Evolutionary conservation across 2,113 vertebrate species (phyloP).

Genomic region (Clarias gariepinus): DNA sequence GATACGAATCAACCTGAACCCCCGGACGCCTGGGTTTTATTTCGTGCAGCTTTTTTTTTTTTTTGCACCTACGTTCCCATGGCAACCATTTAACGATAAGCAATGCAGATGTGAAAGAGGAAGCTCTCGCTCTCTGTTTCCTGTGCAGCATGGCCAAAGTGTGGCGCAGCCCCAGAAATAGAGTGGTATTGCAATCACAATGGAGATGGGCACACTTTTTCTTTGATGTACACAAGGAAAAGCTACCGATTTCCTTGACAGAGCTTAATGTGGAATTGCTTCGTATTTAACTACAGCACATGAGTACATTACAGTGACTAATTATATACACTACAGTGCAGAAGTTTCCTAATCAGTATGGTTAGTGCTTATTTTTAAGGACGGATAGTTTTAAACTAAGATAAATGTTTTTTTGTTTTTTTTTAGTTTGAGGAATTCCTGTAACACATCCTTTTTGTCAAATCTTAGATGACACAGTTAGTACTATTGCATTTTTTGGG

Average conservation of each 20-base stretch:
- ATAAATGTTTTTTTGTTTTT: not conserved
- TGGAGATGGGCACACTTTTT: not conserved
- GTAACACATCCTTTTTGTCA: not conserved
- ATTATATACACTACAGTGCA: not conserved
- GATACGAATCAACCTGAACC: not conserved
- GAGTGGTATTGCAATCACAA: not conserved
- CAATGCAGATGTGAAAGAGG: constrained; percentile 53
- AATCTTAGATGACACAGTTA: not conserved
- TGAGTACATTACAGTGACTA: not conserved
- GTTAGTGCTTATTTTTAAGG: not conserved
- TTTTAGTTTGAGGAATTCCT: not conserved
- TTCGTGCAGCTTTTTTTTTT: constrained; percentile 8
- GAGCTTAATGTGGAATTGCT: not conserved
- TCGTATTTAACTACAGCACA: not conserved
- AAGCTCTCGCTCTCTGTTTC: constrained; percentile 54
- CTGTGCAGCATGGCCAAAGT: constrained; percentile 44
- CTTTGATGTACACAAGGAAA: not conserved
- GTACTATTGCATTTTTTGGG: not conserved
- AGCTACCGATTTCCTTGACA: not conserved
- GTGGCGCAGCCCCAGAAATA: constrained; percentile 16
- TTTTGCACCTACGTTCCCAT: constrained; percentile 45
- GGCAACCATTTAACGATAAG: constrained; percentile 43
- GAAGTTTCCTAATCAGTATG: not conserved
- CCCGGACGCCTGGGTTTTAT: not conserved
- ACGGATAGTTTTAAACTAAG: not conserved